These are phyloP conservation scores for Poecilobothrus nobilitatus DNA, from an alignment of 2,888 invertebrate genomes.

Conservation along the genomic window DNA sequence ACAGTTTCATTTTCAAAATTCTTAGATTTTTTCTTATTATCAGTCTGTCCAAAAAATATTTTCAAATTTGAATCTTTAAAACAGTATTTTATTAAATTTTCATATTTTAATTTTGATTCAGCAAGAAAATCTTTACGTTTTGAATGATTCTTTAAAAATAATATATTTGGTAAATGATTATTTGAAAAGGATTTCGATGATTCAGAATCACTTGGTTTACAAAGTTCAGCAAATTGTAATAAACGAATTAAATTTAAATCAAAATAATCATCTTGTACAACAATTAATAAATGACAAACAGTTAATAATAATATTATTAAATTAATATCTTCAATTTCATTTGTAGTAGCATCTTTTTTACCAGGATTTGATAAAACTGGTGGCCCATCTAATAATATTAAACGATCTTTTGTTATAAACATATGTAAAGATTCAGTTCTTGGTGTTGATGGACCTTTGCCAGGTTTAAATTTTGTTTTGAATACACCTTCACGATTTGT, in stretches of 20 bases:
- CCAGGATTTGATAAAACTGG: slow-evolving; percentile 60
- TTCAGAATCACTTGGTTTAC: slow-evolving; percentile 44
- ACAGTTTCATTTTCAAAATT: slow-evolving; percentile 26
- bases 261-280: slow-evolving; percentile 82
- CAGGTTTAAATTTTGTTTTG: slow-evolving; percentile 31
- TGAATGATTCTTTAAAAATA: slow-evolving; percentile 76
- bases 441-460: slow-evolving; percentile 34
- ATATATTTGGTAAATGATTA: slow-evolving; percentile 73
- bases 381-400: slow-evolving; percentile 82
- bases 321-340: slow-evolving; percentile 66
- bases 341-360: slow-evolving; percentile 54
- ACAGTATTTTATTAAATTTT: slow-evolving; percentile 31
- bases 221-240: slow-evolving; percentile 35
- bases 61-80: slow-evolving; percentile 33
- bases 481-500: slow-evolving; percentile 36
- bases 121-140: slow-evolving; percentile 64
- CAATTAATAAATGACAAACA: slow-evolving; percentile 80
- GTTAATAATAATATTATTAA: slow-evolving; percentile 76
- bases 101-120: slow-evolving; percentile 28
- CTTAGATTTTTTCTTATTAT: slow-evolving; percentile 26
- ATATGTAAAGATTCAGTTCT: slow-evolving; percentile 56
- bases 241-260: slow-evolving; percentile 72
- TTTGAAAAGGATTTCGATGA: slow-evolving; percentile 35
- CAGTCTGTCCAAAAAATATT: slow-evolving; percentile 29
- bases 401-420: slow-evolving; percentile 62